Evolutionary conservation across 2,888 invertebrate genomes (phyloP).

Genomic region (Drosophila demipolita): DNA sequence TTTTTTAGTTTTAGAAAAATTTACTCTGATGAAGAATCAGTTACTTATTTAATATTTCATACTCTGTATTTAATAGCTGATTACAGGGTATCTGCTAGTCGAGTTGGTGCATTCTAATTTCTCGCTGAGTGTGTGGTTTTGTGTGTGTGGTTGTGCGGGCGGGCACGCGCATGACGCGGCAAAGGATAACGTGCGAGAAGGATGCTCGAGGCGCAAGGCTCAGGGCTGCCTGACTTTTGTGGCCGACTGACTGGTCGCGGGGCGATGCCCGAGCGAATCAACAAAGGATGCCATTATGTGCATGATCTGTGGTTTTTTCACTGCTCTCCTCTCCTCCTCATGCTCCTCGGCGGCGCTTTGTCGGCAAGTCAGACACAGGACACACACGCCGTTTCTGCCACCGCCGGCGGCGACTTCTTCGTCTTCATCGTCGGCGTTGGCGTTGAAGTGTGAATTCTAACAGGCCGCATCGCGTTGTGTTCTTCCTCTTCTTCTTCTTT

Average conservation of each 20-base stretch:
- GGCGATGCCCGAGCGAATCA: slow-evolving; percentile 9
- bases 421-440: slow-evolving; percentile 11
- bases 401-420: slow-evolving; percentile 33
- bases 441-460: slow-evolving; percentile 80
- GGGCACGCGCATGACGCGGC: slow-evolving; percentile 70
- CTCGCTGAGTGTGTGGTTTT: background rate
- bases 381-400: slow-evolving; percentile 57
- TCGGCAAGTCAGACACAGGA: slow-evolving; percentile 63
- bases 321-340: background rate
- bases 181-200: slow-evolving; percentile 54
- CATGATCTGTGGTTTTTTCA: slow-evolving; percentile 77
- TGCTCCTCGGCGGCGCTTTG: slow-evolving; percentile 67
- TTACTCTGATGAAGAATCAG: background rate
- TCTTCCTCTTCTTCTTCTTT: background rate
- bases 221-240: slow-evolving; percentile 26
- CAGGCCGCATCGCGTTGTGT: slow-evolving; percentile 64
- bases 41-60: background rate
- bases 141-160: slow-evolving; percentile 36
- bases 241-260: slow-evolving; percentile 10
- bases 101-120: background rate
- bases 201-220: slow-evolving; percentile 27
- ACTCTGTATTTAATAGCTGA: too few species aligned
- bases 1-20: background rate
- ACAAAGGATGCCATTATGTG: slow-evolving; percentile 77
- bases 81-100: background rate